Base-by-base conservation (phyloP, 2,888 invertebrate species). In the Rotaria socialis region DNA sequence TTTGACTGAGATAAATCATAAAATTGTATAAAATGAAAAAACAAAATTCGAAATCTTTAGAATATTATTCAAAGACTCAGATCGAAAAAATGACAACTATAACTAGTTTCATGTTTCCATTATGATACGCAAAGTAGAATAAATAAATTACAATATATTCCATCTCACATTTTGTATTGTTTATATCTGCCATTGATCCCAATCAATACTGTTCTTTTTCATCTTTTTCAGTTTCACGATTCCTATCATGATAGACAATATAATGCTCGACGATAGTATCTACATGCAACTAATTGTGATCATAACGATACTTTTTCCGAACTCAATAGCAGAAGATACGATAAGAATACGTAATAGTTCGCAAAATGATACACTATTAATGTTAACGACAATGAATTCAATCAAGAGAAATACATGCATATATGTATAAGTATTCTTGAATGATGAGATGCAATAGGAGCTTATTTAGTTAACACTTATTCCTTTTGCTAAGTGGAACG, bases 341-440 rank as follows among this genome's bases (percentile, higher is more conserved):
- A 14, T 67, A 67, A 67, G 67, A 35, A 67, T 67, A 67, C 67
- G 67, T 67, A 67, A 67, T 67, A 67, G 35, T 41, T 41, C 67
- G 10, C 10, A 67, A 67, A 14, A 60, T 2, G 16, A 14, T 6
- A 67, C 35, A 67, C 27, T 67, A 27, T 41, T 6, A 35, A 67
- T 67, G 35, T 35, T 67, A 14, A 35, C 35, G 67, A 67, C 67
- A 67, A 67, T 67, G 67, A 41, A 67, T 67, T 67, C 19, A 35
- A 35, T 67, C 35, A 6, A 27, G 35, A 35, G 67, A 35, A 35
- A 67, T 35, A 67, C 35, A 41, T 67, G 14, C 52, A 14, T 16
- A 52, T 11, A 16, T 16, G 35, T 16, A 27, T 6, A 67, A 67
- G 67, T 67, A 67, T 67, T 27, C 67, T 67, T 67, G 16, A 67